phyloP scores from a whole-genome alignment of 2,113 vertebrate species.

The Cyanoramphus novaezelandiae region DNA sequence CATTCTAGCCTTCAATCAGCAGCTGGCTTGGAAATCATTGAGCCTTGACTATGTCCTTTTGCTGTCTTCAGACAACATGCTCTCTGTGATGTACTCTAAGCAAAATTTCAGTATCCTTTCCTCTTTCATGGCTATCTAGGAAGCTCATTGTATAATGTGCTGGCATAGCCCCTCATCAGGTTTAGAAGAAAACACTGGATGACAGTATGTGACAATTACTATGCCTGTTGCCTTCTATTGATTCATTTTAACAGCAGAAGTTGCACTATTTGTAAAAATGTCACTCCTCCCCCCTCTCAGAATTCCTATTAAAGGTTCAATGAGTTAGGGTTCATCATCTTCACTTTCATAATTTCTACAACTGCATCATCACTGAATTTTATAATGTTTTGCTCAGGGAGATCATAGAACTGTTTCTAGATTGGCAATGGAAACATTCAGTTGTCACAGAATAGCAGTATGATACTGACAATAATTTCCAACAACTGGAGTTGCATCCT shows the following conservation, averaged over 20 bases:
- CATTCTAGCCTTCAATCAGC: not conserved
- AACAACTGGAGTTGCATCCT: not conserved
- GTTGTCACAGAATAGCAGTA: not conserved
- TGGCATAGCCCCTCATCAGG: not conserved
- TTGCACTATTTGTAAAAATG: not conserved
- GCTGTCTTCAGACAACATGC: not conserved
- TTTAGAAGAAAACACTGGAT: not conserved
- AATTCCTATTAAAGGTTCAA: not conserved
- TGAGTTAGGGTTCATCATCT: not conserved
- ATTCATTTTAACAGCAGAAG: not conserved
- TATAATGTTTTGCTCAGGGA: not conserved
- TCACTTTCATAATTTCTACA: not conserved
- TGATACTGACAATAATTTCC: not conserved
- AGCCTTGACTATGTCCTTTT: accelerated
- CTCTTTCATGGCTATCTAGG: not conserved
- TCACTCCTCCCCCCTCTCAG: not conserved
- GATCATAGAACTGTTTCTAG: not conserved
- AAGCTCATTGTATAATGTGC: not conserved
- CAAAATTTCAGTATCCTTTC: not conserved
- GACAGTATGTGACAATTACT: not conserved
- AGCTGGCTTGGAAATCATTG: not conserved
- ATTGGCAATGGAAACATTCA: not conserved
- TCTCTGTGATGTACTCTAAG: not conserved
- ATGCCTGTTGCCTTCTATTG: not conserved
- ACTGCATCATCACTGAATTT: not conserved